Conservation (phyloP, 1,140 invertebrate species). For the Euura saliciscinereae region DNA sequence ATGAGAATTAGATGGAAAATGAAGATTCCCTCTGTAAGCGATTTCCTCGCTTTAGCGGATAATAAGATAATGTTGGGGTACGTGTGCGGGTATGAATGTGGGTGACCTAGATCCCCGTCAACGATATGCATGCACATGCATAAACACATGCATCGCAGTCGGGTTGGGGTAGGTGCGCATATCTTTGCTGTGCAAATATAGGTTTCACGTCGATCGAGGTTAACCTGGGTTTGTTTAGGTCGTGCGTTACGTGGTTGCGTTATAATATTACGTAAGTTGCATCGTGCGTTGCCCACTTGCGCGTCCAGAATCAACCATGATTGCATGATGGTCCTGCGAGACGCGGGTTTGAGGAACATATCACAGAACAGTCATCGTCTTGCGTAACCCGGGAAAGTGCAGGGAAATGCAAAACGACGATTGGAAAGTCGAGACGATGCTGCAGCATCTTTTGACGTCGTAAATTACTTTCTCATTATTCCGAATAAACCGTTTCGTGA, state of each 20-base stretch:
- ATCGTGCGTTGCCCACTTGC: no score
- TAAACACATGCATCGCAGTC: not conserved
- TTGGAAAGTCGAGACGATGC: no score
- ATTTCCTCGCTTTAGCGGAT: not conserved
- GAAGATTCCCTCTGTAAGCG: no score
- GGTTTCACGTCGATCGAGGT: not conserved
- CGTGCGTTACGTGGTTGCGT: not conserved
- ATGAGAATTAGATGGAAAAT: no score
- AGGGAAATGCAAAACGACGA: not conserved
- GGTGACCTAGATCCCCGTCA: not conserved
- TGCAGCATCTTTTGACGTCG: no score
- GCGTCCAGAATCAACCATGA: no score
- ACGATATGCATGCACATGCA: not conserved
- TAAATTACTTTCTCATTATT: no score
- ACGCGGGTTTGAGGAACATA: no score
- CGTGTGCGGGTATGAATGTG: not conserved
- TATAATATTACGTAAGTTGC: not conserved
- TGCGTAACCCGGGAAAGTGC: no score
- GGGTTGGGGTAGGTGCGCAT: not conserved
- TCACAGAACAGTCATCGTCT: no score
- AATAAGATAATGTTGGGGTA: not conserved
- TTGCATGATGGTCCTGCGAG: no score
- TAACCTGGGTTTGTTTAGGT: not conserved
- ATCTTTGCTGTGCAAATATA: not conserved
- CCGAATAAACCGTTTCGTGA: no score